These are phyloP conservation scores for Halesus radiatus DNA, from an alignment of 1,140 invertebrate species.

Conservation along the genomic window DNA sequence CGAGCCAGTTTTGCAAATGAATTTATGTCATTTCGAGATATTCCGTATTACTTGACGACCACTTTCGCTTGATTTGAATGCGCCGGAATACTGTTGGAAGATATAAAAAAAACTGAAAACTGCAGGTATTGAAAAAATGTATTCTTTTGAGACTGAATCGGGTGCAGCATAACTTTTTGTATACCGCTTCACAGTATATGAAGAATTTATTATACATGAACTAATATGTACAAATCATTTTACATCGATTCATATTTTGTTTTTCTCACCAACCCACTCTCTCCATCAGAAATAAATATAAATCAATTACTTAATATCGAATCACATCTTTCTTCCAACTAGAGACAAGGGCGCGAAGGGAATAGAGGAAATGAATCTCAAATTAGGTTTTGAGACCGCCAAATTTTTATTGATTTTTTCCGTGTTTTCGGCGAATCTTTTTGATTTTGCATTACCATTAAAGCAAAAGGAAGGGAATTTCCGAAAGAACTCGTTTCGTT, in stretches of 20 bases:
- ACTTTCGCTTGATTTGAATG: too few relatives aligned
- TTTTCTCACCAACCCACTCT: not conserved
- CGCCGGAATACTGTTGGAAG: too few relatives aligned
- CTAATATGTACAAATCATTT: too few relatives aligned
- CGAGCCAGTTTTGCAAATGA: not conserved
- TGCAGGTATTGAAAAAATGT: too few relatives aligned
- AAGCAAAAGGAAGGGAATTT: not conserved
- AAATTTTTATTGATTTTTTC: not conserved
- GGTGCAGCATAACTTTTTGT: too few relatives aligned
- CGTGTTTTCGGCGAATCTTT: not conserved
- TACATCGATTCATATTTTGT: too few relatives aligned
- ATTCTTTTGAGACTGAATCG: too few relatives aligned
- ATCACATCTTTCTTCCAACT: constrained; percentile 6
- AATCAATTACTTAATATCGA: constrained; percentile 20
- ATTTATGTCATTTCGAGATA: not conserved
- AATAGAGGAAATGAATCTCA: constrained; percentile 23
- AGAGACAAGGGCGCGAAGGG: not conserved
- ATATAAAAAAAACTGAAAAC: too few relatives aligned
- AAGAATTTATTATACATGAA: too few relatives aligned
- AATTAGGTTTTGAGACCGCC: not conserved
- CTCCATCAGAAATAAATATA: not conserved
- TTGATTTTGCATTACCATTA: constrained; percentile 5
- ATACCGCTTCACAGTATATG: too few relatives aligned
- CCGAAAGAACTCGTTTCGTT: not conserved
- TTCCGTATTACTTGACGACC: not conserved